Evolutionary conservation across 2,888 invertebrate genomes (phyloP).

Genomic region (Orthonychiurus folsomi): DNA sequence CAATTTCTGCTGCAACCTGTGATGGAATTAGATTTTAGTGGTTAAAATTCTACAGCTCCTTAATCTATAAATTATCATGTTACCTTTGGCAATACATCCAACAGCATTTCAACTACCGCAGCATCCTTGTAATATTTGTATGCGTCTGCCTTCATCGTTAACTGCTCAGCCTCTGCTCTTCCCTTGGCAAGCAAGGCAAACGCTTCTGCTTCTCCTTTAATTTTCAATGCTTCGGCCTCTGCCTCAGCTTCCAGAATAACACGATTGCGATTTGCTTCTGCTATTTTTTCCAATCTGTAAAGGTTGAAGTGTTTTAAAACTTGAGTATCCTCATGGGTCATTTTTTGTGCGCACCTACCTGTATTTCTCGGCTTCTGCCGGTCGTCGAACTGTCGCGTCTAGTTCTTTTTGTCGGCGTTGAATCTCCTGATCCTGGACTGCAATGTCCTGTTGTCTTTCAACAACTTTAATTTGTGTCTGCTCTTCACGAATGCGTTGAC

Average conservation of each 20-base stretch:
- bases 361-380: slow-evolving; percentile 81
- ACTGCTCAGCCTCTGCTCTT: slow-evolving; percentile 91
- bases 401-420: slow-evolving; percentile 81
- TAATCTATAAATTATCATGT: background rate
- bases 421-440: slow-evolving; percentile 93
- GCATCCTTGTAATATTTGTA: slow-evolving; percentile 94
- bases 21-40: slow-evolving; percentile 10
- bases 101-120: slow-evolving; percentile 92
- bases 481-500: slow-evolving; percentile 90
- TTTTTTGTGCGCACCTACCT: too few relatives aligned
- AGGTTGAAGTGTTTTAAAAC: background rate
- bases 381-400: slow-evolving; percentile 71
- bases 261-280: slow-evolving; percentile 81
- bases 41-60: too few relatives aligned
- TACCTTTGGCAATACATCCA: slow-evolving; percentile 91
- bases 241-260: slow-evolving; percentile 92
- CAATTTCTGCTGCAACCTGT: slow-evolving; percentile 91
- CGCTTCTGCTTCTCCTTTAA: slow-evolving; percentile 82
- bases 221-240: slow-evolving; percentile 77
- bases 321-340: too few relatives aligned
- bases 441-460: slow-evolving; percentile 84
- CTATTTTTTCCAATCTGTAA: slow-evolving; percentile 77
- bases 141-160: slow-evolving; percentile 94
- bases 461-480: slow-evolving; percentile 93
- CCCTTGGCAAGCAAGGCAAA: slow-evolving; percentile 90